Conservation (phyloP, 2,797 vertebrate species). For the Danio choprae region DNA sequence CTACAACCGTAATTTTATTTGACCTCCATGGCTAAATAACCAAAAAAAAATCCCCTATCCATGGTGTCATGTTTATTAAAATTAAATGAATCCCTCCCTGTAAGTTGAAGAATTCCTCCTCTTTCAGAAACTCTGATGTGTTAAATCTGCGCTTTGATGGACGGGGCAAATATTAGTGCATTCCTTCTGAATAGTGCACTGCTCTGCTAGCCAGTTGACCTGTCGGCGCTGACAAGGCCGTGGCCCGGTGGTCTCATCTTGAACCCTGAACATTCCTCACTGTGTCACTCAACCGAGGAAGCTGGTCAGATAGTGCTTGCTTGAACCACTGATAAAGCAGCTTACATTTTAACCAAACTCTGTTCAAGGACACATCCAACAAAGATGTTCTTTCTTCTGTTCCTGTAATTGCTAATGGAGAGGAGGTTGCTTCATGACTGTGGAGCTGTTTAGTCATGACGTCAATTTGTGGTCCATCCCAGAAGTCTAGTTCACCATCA, state of each 20-base stretch:
- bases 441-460: conserved; percentile 10
- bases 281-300: conserved; percentile 41
- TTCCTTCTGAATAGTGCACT: conserved; percentile 68
- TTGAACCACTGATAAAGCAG: conserved; percentile 69
- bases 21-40: background rate
- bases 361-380: conserved; percentile 75
- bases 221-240: conserved; percentile 70
- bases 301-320: conserved; percentile 48
- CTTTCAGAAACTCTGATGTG: conserved; percentile 67
- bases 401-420: background rate
- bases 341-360: conserved; percentile 76
- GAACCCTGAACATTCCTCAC: conserved; percentile 68
- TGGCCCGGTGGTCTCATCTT: conserved; percentile 65
- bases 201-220: conserved; percentile 67
- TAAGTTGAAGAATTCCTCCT: conserved; percentile 32
- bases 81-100: conserved; percentile 25
- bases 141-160: conserved; percentile 69
- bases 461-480: background rate
- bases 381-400: conserved; percentile 71
- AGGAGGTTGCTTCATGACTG: background rate
- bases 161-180: conserved; percentile 78
- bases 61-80: background rate
- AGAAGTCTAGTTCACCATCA: conserved; percentile 8
- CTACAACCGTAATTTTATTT: conserved; percentile 26
- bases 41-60: background rate